Base-by-base conservation (phyloP, 2,888 invertebrate species). In the Autographa pulchrina region DNA sequence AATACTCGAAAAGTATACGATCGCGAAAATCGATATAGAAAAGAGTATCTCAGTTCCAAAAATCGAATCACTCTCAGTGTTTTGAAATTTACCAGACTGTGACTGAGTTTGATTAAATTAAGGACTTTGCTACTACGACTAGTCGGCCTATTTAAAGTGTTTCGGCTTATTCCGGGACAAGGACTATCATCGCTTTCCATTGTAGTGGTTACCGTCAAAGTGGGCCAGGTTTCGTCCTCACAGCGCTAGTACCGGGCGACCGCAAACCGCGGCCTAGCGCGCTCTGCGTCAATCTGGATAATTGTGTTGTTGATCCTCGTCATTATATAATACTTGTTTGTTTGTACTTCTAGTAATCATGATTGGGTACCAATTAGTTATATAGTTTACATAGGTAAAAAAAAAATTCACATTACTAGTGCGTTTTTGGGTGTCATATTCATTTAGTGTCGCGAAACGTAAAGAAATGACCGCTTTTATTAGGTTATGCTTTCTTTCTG, bases 311-410 rank as follows among this genome's bases (percentile, higher is more conserved):
- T 48, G 48, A 48, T 48, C 48, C 48, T n/a, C 8, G 6, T 48
- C 16, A 48, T 48, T 48, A 48, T 48, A 48, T 48, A n/a, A 48
- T 48, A 48, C n/a, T n/a, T 48, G 48, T 48, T n/a, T 48, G 48
- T n/a, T 48, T 48, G n/a, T 48, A 6, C 6, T 48, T 48, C n/a
- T 48, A n/a, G 48, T n/a, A 14, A n/a, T n/a, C 16, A 2, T 3
- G 16, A 5, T 43, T 25, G n/a, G n/a, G 25, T 25, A 2, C 25
- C 25, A 3, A n/a, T n/a, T n/a, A n/a, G n/a, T n/a, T n/a, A n/a
- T n/a, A n/a, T n/a, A 25, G 25, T 25, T 25, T 25, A 25, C 3
- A 25, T 25, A 2, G 25, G 25, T 25, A 25, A 25, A 25, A 25
- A 2, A 25, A 2, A 2, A 6, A 3, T 9, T 35, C 4, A 35